These are phyloP conservation scores for Poeciliopsis prolifica DNA, from an alignment of 2,113 vertebrate species.

Conservation along the genomic window DNA sequence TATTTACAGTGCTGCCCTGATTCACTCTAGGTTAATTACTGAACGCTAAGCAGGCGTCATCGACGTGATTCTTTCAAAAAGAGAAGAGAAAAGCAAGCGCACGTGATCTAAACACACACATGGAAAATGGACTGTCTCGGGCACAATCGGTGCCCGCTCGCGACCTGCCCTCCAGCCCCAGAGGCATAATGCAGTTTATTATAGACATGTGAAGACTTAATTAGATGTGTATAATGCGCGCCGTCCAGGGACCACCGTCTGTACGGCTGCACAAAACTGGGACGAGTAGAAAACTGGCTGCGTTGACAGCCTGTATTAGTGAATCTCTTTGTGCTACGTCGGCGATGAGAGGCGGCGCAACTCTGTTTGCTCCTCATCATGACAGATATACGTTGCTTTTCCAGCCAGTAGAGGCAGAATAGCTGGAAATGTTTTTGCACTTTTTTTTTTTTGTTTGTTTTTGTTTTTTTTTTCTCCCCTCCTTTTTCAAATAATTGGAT, in stretches of 20 bases:
- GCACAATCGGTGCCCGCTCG: constrained; percentile 38
- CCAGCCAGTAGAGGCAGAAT: constrained; percentile 32
- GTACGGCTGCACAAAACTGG: constrained; percentile 64
- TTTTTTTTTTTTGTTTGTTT: constrained; percentile 52
- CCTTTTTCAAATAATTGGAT: constrained; percentile 68
- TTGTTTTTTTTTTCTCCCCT: constrained; percentile 34
- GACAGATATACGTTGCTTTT: constrained; percentile 72
- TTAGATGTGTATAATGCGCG: constrained; percentile 77
- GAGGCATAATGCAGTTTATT: constrained; percentile 77
- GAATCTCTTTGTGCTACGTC: constrained; percentile 74
- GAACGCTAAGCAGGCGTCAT: constrained; percentile 75
- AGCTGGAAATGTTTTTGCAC: constrained; percentile 24
- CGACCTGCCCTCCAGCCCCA: constrained; percentile 70
- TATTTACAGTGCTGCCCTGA: constrained; percentile 80
- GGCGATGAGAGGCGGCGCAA: constrained; percentile 66
- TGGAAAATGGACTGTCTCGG: constrained; percentile 51
- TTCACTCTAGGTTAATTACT: constrained; percentile 84
- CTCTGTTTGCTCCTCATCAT: constrained; percentile 72
- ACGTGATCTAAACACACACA: constrained; percentile 5
- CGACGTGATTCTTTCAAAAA: constrained; percentile 30
- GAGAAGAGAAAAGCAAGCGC: constrained; percentile 23
- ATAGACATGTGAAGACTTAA: constrained; percentile 79
- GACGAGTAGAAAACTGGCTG: constrained; percentile 63
- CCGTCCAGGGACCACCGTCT: constrained; percentile 65
- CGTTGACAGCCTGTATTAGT: constrained; percentile 74